Evolutionary conservation across 2,888 invertebrate genomes (phyloP).

Genomic region (Tetheella fluctuosa): DNA sequence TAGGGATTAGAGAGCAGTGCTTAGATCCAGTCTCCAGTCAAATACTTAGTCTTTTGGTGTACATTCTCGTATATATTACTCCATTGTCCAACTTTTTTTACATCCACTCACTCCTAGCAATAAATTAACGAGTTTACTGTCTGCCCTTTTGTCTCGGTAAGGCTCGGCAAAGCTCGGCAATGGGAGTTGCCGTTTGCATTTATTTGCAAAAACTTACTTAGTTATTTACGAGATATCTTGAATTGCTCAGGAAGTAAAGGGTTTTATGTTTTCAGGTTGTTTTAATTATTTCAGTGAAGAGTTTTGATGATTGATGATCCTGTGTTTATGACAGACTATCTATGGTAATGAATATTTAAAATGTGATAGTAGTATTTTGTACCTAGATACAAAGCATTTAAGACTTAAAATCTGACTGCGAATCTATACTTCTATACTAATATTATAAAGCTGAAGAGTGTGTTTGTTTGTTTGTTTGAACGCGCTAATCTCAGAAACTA

Average conservation of each 20-base stretch:
- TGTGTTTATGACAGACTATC: neutral
- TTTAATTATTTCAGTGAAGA: conserved; percentile 11
- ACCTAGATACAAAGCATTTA: too few relatives aligned
- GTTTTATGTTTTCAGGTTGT: conserved; percentile 25
- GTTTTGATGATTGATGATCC: neutral
- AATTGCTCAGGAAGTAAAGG: conserved; percentile 12
- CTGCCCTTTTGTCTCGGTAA: conserved; percentile 41
- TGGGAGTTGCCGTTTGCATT: conserved; percentile 42
- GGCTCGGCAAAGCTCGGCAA: conserved; percentile 6
- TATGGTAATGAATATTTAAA: neutral
- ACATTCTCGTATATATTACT: conserved; percentile 11
- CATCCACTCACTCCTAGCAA: conserved; percentile 43
- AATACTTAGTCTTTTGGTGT: neutral
- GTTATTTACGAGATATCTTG: conserved; percentile 33
- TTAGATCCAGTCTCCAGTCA: neutral
- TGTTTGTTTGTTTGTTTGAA: too few relatives aligned
- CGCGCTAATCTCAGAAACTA: too few relatives aligned
- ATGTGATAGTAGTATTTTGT: too few relatives aligned
- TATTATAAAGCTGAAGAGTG: too few relatives aligned
- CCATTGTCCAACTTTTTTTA: conserved; percentile 45
- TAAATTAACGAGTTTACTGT: conserved; percentile 58
- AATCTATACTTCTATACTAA: too few relatives aligned
- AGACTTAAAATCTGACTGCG: neutral
- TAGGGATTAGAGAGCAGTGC: too few relatives aligned
- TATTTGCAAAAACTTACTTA: conserved; percentile 37